Evolutionary conservation across 2,797 vertebrate species (phyloP).

Genomic region (Protosalanx chinensis): DNA sequence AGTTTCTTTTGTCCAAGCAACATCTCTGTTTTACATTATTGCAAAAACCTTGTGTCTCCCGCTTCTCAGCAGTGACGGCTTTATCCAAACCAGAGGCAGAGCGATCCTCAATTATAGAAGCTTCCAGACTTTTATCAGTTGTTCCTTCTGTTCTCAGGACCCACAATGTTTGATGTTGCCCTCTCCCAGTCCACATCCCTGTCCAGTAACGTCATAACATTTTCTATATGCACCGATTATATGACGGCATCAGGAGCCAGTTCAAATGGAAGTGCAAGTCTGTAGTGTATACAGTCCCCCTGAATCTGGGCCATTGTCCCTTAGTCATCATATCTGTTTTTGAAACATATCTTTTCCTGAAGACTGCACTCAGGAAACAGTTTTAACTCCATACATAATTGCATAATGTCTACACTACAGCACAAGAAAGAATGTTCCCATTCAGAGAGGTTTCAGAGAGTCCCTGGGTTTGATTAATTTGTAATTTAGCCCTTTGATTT

Average conservation of each 20-base stretch:
- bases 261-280: background rate
- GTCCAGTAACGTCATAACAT: background rate
- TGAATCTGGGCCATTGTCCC: background rate
- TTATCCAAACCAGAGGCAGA: slow-evolving; percentile 33
- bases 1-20: slow-evolving; percentile 12
- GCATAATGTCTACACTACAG: background rate
- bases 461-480: background rate
- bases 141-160: slow-evolving; percentile 25
- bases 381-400: background rate
- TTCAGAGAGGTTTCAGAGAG: no score
- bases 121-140: slow-evolving; percentile 44
- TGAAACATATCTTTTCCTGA: background rate
- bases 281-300: background rate
- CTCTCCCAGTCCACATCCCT: slow-evolving; percentile 36
- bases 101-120: slow-evolving; percentile 41
- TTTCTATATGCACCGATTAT: background rate
- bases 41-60: slow-evolving; percentile 14
- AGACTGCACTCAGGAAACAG: background rate
- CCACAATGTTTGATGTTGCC: slow-evolving; percentile 43
- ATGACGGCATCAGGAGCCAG: background rate
- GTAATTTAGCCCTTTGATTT: background rate
- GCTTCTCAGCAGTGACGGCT: slow-evolving; percentile 13
- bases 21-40: slow-evolving; percentile 39
- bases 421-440: background rate
- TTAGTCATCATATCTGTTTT: background rate